Conservation (phyloP, 2,888 invertebrate species). For the Polymixis lichenea region DNA sequence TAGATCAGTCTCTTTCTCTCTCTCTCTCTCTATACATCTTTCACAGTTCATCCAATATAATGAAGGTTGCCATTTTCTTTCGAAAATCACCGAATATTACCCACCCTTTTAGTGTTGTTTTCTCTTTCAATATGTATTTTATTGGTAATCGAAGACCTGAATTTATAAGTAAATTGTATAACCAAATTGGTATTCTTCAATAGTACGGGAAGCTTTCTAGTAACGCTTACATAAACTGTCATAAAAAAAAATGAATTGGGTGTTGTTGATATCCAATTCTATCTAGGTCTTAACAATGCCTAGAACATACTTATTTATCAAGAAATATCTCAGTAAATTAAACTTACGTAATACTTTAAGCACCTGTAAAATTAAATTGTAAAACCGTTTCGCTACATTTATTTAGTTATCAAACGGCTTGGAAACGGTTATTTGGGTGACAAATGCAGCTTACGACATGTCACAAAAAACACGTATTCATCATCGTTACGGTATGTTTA, state of each 20-base stretch:
- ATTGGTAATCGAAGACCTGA: conserved; percentile 30
- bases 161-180: conserved; percentile 35
- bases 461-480: conserved; percentile 59
- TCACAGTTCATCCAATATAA: neutral
- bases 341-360: conserved; percentile 39
- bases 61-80: neutral
- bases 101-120: neutral
- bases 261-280: neutral
- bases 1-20: neutral
- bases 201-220: conserved; percentile 39
- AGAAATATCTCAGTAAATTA: conserved; percentile 8
- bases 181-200: conserved; percentile 46
- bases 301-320: conserved; percentile 2
- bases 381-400: conserved; percentile 47
- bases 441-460: conserved; percentile 46
- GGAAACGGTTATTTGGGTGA: conserved; percentile 34
- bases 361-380: conserved; percentile 29
- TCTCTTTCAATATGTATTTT: conserved; percentile 17
- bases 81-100: neutral
- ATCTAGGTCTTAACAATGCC: conserved; percentile 16
- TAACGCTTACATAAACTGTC: conserved; percentile 5
- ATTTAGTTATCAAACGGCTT: conserved; percentile 36
- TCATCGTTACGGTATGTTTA: conserved; percentile 65
- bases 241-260: neutral
- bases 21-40: no score